Conservation (phyloP, 2,888 invertebrate species). For the Baccha elongata region DNA sequence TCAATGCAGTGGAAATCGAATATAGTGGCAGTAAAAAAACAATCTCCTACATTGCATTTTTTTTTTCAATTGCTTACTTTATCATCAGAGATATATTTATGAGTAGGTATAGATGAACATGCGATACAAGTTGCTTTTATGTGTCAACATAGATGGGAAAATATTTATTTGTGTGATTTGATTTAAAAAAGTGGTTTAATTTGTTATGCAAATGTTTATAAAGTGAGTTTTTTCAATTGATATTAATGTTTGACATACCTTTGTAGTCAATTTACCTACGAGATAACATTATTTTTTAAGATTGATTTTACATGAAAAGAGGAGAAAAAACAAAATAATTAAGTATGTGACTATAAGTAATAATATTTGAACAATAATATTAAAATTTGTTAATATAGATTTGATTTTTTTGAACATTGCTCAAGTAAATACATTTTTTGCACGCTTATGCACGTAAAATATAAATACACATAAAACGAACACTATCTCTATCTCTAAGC, state of each 20-base stretch:
- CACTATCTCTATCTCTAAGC: no score
- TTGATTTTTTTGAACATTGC: no score
- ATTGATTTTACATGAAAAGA: no score
- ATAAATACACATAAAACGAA: no score
- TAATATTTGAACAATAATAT: no score
- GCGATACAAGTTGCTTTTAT: conserved; percentile 18
- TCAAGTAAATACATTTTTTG: no score
- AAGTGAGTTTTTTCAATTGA: conserved; percentile 5
- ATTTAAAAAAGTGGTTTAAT: conserved; percentile 56
- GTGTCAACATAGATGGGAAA: conserved; percentile 49
- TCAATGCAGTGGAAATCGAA: conserved; percentile 15
- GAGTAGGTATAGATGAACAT: background rate
- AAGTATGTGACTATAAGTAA: no score
- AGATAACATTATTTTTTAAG: background rate
- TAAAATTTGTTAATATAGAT: no score
- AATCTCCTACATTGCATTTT: background rate
- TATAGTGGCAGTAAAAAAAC: conserved; percentile 3
- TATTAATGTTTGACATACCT: conserved; percentile 25
- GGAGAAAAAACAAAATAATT: no score
- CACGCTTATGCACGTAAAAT: no score
- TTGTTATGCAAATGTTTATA: conserved; percentile 58
- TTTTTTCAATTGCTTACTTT: conserved; percentile 16
- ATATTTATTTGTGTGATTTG: conserved; percentile 42
- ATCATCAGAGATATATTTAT: background rate
- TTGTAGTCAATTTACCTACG: conserved; percentile 5